These are phyloP conservation scores for Streptopelia turtur DNA, from an alignment of 2,797 vertebrate genomes.

Conservation along the genomic window DNA sequence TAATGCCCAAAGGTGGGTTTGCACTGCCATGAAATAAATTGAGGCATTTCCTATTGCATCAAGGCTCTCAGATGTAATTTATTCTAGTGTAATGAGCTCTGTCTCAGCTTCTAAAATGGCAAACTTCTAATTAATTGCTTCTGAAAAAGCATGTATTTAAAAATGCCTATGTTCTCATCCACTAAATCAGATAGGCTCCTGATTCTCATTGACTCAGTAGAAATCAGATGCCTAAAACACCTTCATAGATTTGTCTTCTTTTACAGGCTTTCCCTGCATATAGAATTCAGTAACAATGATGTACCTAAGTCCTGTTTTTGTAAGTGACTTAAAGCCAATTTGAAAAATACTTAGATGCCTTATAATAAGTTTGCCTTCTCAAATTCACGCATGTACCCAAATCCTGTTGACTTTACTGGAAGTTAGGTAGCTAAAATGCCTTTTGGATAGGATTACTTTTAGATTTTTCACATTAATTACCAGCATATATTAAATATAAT, in stretches of 20 bases:
- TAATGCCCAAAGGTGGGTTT: not conserved
- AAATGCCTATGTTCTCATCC: not conserved
- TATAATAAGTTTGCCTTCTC: not conserved
- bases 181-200: not conserved
- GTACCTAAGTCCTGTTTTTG: not conserved
- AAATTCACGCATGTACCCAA: not conserved
- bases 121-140: constrained; percentile 45
- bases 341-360: not conserved
- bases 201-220: not conserved
- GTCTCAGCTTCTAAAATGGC: constrained; percentile 30
- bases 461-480: not conserved
- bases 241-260: not conserved
- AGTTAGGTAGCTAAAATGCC: not conserved
- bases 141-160: constrained; percentile 13
- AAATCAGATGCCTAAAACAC: not conserved
- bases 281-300: not conserved
- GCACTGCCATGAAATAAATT: not conserved
- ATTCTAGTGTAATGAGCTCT: constrained; percentile 43
- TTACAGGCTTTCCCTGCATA: constrained; percentile 33
- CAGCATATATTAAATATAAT: not conserved
- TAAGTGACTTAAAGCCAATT: not conserved
- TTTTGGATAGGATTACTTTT: not conserved
- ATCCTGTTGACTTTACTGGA: not conserved
- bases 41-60: not conserved
- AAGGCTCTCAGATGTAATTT: constrained; percentile 29